These are phyloP conservation scores for Neodiprion pinetum DNA, from an alignment of 1,140 invertebrate genomes.

Conservation along the genomic window DNA sequence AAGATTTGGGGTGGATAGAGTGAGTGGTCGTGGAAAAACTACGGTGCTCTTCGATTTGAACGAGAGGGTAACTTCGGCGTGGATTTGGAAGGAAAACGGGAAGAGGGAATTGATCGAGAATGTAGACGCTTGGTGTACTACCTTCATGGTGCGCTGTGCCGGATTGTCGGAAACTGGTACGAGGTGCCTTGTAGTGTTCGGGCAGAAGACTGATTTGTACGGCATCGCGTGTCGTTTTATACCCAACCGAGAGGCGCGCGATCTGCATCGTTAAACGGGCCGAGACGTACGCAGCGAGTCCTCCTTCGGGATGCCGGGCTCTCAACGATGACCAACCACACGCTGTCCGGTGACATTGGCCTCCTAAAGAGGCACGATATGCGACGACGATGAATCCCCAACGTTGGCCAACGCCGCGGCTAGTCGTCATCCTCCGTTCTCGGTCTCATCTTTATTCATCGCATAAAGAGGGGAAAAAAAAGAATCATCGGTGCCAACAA, in stretches of 20 bases:
- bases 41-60: neutral
- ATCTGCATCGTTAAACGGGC: slow-evolving; percentile 49
- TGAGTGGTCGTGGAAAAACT: slow-evolving; percentile 10
- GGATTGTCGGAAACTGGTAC: slow-evolving; percentile 30
- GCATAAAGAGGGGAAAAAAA: neutral
- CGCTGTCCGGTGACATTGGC: slow-evolving; percentile 55
- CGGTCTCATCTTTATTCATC: neutral
- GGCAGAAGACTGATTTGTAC: slow-evolving; percentile 53
- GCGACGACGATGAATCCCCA: slow-evolving; percentile 48
- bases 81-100: neutral
- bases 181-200: slow-evolving; percentile 37
- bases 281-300: neutral
- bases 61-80: too few species aligned
- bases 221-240: slow-evolving; percentile 48
- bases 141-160: slow-evolving; percentile 52
- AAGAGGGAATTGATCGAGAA: neutral
- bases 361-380: slow-evolving; percentile 42
- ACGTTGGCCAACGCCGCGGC: slow-evolving; percentile 28
- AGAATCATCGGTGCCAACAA: neutral
- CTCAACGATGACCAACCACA: slow-evolving; percentile 10
- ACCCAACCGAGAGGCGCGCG: slow-evolving; percentile 46
- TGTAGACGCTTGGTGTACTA: slow-evolving; percentile 19
- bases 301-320: slow-evolving; percentile 19
- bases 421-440: slow-evolving; percentile 24
- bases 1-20: slow-evolving; percentile 5